Evolutionary conservation across 2,888 invertebrate genomes (phyloP), one percentile per base, ranked within the genome.

Genomic region (Lamellibrachia satsuma): DNA sequence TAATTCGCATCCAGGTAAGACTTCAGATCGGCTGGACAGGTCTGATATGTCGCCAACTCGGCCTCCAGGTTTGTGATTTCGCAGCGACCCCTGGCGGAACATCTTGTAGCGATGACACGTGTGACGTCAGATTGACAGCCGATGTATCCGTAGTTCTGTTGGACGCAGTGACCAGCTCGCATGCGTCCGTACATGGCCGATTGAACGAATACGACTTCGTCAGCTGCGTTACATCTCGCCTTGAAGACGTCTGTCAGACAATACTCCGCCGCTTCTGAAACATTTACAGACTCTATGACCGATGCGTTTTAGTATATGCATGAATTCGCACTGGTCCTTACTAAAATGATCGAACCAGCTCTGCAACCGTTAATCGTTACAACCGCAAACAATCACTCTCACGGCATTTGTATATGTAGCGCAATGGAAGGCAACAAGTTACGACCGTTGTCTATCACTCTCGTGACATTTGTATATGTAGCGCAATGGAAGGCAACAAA

Each of bases 131-230:
- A 39, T 8, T 91, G 22, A 27, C 90, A 52, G 55, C n/a, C 52
- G 39, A 27, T 39, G 52, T 75, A 92, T 22, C 92, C 92, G 51
- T 92, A 92, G 92, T 92, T 75, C 39, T 39, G 55, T n/a, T 92
- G 39, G 75, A 92, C 92, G 60, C 92, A 92, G 9, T 75, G 92
- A 9, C 92, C 92, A 51, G 90, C 11, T 15, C 92, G 60, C 92
- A 92, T 92, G 75, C 92, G 60, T 15, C 92, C 92, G 52, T 92
- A 92, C 51, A 39, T 39, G 75, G 92, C 92, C 39, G 39, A 39
- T 75, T 51, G 39, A 27, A 92, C 39, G 75, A 52, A n/a, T 11
- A 92, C 11, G 2, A 92, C 92, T 15, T 92, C 75, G 92, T 92
- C 52, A 6, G 3, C 92, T n/a, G 75, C 75, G 51, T 75, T 11